These are phyloP conservation scores for Corythornis cristatus DNA, from an alignment of 2,113 vertebrate species.

Conservation along the genomic window DNA sequence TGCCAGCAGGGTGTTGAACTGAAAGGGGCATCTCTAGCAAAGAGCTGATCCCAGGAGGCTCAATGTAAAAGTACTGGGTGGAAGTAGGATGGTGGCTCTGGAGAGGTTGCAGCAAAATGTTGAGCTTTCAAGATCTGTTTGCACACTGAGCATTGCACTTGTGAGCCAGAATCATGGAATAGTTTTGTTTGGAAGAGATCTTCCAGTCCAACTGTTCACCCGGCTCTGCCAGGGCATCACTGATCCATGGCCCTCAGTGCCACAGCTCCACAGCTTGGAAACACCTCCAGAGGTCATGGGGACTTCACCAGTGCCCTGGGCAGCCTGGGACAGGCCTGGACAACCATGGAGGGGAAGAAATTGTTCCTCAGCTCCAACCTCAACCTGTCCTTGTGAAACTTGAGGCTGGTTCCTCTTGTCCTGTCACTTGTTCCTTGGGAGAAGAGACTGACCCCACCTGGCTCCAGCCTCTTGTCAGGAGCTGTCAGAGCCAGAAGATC, in stretches of 20 bases:
- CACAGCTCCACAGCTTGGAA: not conserved
- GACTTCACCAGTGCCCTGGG: not conserved
- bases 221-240: not conserved
- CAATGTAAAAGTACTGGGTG: rapidly evolving
- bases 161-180: not conserved
- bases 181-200: not conserved
- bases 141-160: rapidly evolving
- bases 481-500: too few relatives aligned
- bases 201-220: not conserved
- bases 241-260: not conserved
- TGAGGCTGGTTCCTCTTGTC: too few relatives aligned
- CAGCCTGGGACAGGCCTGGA: not conserved
- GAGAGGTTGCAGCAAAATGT: not conserved
- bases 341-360: not conserved
- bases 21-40: not conserved
- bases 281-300: not conserved
- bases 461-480: too few relatives aligned
- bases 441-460: too few relatives aligned
- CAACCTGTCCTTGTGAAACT: too few relatives aligned
- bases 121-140: not conserved
- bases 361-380: not conserved
- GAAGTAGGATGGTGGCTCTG: not conserved
- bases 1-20: rapidly evolving
- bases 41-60: not conserved
- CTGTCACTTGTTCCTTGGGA: too few relatives aligned